These are phyloP conservation scores for Gasterosteus aculeatus DNA, from an alignment of 2,113 vertebrate species.

Conservation along the genomic window DNA sequence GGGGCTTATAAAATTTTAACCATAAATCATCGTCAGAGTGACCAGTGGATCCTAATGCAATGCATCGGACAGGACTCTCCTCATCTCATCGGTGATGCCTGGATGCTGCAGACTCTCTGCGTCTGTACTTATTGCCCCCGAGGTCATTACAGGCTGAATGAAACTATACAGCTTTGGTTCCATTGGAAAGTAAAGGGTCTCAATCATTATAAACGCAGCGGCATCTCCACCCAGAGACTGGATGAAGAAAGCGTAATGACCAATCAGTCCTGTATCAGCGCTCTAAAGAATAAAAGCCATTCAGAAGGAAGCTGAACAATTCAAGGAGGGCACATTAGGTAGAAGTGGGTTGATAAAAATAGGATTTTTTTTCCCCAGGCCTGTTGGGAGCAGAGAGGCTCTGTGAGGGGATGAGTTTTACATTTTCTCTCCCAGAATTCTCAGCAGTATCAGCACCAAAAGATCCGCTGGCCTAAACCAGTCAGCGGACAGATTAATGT, in stretches of 20 bases:
- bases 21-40: constrained; percentile 12
- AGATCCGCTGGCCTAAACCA: constrained; percentile 75
- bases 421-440: constrained; percentile 51
- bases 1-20: neutral
- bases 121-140: constrained; percentile 35
- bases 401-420: constrained; percentile 42
- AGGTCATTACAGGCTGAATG: constrained; percentile 55
- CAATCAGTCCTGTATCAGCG: constrained; percentile 19
- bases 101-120: constrained; percentile 24
- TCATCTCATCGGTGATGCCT: constrained; percentile 13
- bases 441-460: constrained; percentile 54
- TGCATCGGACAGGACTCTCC: constrained; percentile 18
- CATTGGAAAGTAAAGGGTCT: constrained; percentile 31
- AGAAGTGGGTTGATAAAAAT: constrained; percentile 59
- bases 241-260: constrained; percentile 22
- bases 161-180: constrained; percentile 60
- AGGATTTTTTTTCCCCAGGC: constrained; percentile 17
- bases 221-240: constrained; percentile 16
- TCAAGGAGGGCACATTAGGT: constrained; percentile 23
- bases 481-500: constrained; percentile 75
- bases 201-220: constrained; percentile 52
- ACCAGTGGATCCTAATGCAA: constrained; percentile 2
- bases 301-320: constrained; percentile 12
- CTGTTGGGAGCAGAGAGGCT: constrained; percentile 40
- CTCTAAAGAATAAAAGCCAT: constrained; percentile 36